Evolutionary conservation across 2,888 invertebrate genomes (phyloP).

Genomic region (Diaperis boleti): DNA sequence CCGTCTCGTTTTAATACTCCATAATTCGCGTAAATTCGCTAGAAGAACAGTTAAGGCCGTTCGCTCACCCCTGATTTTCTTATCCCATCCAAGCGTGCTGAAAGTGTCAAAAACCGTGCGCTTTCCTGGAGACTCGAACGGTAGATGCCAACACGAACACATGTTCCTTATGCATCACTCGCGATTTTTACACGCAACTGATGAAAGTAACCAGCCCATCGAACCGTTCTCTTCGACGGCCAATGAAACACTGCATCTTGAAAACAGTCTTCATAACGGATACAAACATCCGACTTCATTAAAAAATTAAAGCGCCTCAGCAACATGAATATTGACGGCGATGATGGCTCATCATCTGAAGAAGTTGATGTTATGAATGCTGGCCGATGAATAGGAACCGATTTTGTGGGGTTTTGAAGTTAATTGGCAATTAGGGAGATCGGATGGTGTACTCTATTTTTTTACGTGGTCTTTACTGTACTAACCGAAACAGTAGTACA

Average conservation of each 20-base stretch:
- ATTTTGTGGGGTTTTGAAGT: background rate
- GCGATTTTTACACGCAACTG: constrained; percentile 10
- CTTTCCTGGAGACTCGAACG: constrained; percentile 27
- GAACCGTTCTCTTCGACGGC: constrained; percentile 28
- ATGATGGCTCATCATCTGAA: background rate
- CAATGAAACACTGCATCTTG: constrained; percentile 33
- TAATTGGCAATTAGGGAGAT: constrained; percentile 11
- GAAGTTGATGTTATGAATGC: constrained; percentile 8
- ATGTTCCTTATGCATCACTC: constrained; percentile 25
- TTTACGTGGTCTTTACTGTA: too few species aligned
- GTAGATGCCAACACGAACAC: constrained; percentile 33
- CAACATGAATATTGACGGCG: constrained; percentile 21
- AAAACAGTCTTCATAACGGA: constrained; percentile 31
- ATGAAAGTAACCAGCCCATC: constrained; percentile 2
- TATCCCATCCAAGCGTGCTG: too few species aligned
- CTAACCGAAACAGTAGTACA: too few species aligned
- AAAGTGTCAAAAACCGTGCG: constrained; percentile 13
- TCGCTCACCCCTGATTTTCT: background rate
- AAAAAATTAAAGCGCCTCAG: constrained; percentile 28
- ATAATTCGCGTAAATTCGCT: constrained; percentile 2
- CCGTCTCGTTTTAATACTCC: background rate
- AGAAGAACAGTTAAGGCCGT: constrained; percentile 1
- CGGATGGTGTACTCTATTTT: too few species aligned
- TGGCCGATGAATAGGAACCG: constrained; percentile 15
- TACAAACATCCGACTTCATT: constrained; percentile 23